Evolutionary conservation across 64 coral and sea anemone genomes (phyloP).

Genomic region (Montipora foliosa): DNA sequence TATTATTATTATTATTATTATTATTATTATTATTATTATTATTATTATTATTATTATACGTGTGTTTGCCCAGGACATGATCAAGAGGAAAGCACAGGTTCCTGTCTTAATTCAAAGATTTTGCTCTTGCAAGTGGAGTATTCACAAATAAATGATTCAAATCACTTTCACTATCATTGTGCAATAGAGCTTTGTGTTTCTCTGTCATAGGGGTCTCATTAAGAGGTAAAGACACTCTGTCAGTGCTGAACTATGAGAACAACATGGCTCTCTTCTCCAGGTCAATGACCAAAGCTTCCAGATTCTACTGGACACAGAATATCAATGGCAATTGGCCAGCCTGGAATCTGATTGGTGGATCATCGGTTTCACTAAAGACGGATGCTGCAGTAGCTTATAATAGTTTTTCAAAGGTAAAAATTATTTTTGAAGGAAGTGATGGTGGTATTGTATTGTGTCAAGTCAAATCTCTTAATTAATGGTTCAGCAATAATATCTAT

Average conservation of each 20-base stretch:
- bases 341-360: constrained; percentile 92
- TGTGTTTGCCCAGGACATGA: too few relatives aligned
- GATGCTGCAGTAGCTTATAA: constrained; percentile 89
- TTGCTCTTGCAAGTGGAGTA: too few relatives aligned
- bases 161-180: not conserved
- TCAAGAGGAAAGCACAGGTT: too few relatives aligned
- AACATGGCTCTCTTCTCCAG: constrained; percentile 78
- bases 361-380: constrained; percentile 77
- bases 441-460: too few relatives aligned
- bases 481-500: not conserved
- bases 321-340: constrained; percentile 75
- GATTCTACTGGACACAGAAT: constrained; percentile 84
- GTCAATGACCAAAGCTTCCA: constrained; percentile 77
- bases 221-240: constrained; percentile 74
- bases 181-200: not conserved
- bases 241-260: constrained; percentile 72
- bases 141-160: not conserved
- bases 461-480: too few relatives aligned
- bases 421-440: too few relatives aligned
- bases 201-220: constrained; percentile 55
- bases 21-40: too few relatives aligned
- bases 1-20: too few relatives aligned
- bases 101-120: too few relatives aligned
- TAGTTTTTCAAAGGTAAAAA: constrained; percentile 82
- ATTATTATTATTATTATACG: too few relatives aligned